Conservation (phyloP, 92 coral and sea anemone species). For the Anthopleura xanthogrammica region DNA sequence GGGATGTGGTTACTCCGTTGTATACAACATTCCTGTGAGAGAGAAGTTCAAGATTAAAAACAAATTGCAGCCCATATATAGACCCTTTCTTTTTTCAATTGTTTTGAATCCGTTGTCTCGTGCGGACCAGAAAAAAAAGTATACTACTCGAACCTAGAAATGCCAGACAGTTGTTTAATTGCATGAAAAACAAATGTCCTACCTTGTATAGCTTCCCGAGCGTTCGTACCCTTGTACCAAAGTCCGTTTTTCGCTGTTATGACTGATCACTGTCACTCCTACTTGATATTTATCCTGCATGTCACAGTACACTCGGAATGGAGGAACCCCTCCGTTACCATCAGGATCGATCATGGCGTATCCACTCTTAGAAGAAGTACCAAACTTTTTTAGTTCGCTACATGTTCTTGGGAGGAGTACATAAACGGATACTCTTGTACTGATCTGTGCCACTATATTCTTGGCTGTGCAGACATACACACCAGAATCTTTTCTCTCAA, state of each 20-base stretch:
- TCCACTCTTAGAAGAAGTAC: constrained; percentile 27
- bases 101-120: too few species aligned
- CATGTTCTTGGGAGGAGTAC: constrained; percentile 43
- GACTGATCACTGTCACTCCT: constrained; percentile 38
- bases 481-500: constrained; percentile 29
- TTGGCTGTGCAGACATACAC: constrained; percentile 48
- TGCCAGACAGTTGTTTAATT: too few species aligned
- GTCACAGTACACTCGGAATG: constrained; percentile 54
- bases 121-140: too few species aligned
- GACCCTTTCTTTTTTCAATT: too few species aligned
- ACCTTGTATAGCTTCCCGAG: background rate
- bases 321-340: constrained; percentile 24
- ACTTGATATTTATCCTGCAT: constrained; percentile 46
- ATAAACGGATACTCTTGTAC: constrained; percentile 26
- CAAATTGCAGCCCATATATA: too few species aligned
- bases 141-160: too few species aligned
- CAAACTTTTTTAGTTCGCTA: constrained; percentile 38
- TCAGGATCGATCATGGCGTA: constrained; percentile 37
- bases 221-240: background rate
- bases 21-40: constrained; percentile 32
- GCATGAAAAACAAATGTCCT: background rate
- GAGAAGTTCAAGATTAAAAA: too few species aligned
- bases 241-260: constrained; percentile 16
- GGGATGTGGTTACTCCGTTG: constrained; percentile 43
- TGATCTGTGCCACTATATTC: constrained; percentile 34